These are phyloP conservation scores for Pipra filicauda DNA, from an alignment of 2,113 vertebrate genomes.

Conservation along the genomic window DNA sequence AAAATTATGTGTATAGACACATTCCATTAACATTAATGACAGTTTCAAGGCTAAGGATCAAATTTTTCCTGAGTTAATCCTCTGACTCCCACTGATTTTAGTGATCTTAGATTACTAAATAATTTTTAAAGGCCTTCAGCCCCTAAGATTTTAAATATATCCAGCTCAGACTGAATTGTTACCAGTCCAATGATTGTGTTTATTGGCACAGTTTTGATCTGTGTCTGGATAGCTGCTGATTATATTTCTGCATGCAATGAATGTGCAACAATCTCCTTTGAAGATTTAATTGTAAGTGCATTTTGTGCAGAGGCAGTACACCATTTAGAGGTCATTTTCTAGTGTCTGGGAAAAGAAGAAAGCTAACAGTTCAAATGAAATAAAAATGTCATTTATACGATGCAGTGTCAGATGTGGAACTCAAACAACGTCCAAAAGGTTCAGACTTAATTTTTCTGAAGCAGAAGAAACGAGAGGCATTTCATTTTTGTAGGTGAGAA, in stretches of 20 bases:
- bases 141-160: background rate
- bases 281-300: constrained; percentile 2
- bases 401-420: background rate
- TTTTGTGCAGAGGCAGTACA: background rate
- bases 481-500: constrained; percentile 72
- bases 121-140: background rate
- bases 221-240: background rate
- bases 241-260: background rate
- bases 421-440: constrained; percentile 16
- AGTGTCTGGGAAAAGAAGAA: background rate
- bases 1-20: background rate
- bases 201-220: constrained; percentile 1
- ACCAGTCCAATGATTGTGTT: background rate
- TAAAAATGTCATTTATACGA: background rate
- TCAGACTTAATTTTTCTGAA: constrained; percentile 50
- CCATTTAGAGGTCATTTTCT: constrained; percentile 34
- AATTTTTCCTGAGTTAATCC: background rate
- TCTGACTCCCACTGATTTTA: background rate
- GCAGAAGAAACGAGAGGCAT: constrained; percentile 61
- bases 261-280: background rate
- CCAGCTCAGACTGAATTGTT: constrained; percentile 2
- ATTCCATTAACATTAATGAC: constrained; percentile 22
- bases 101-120: background rate
- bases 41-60: constrained; percentile 8
- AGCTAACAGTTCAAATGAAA: constrained; percentile 8